phyloP scores from a whole-genome alignment of 1,140 invertebrate genomes.

The Listronotus oregonensis region DNA sequence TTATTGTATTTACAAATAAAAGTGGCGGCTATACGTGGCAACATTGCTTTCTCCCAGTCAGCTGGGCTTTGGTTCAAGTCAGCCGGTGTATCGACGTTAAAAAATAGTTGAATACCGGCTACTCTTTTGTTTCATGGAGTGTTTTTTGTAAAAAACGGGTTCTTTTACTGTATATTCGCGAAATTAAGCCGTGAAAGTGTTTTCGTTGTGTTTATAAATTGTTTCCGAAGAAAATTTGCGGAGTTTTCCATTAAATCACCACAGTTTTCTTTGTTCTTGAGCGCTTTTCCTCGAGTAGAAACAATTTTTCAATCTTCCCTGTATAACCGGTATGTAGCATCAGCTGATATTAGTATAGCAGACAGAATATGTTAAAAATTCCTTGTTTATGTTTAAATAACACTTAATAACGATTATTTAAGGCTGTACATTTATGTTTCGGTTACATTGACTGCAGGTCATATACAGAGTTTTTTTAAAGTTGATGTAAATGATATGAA shows the following conservation, averaged over 20 bases:
- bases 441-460: no score
- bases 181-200: no score
- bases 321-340: conserved; percentile 11
- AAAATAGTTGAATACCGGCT: conserved; percentile 34
- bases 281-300: neutral
- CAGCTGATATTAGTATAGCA: conserved; percentile 11
- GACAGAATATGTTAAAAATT: no score
- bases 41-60: conserved; percentile 27
- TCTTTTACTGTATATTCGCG: no score
- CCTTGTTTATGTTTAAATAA: no score
- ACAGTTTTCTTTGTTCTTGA: conserved; percentile 20
- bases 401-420: no score
- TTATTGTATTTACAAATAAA: no score
- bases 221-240: conserved; percentile 1
- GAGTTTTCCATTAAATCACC: conserved; percentile 1
- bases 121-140: conserved; percentile 13
- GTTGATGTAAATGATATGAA: no score
- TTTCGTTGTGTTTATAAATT: no score
- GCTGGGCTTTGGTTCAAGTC: conserved; percentile 32
- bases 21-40: neutral
- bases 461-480: no score
- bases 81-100: conserved; percentile 34
- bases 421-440: no score
- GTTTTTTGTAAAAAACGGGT: neutral
- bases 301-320: neutral